Conservation (phyloP, 2,888 invertebrate species). For the Mythimna impura region DNA sequence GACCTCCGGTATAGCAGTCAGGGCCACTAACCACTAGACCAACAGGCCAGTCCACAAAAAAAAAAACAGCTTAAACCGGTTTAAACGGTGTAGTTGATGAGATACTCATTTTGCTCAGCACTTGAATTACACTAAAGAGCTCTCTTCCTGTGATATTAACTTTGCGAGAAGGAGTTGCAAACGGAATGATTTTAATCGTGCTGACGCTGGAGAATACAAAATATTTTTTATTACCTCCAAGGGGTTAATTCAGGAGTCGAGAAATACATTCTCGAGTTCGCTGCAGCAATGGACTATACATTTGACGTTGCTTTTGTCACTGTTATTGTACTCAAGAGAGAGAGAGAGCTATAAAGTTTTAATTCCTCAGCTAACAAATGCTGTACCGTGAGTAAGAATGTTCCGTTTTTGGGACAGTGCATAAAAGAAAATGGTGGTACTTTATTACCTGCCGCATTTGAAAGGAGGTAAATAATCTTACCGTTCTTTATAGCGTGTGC, state of each 20-base stretch:
- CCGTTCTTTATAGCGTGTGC: slow-evolving; percentile 1
- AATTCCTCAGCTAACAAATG: slow-evolving; percentile 44
- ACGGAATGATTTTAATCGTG: slow-evolving; percentile 68
- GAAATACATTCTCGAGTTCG: slow-evolving; percentile 15
- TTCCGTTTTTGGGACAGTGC: slow-evolving; percentile 13
- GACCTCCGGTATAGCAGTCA: too few species aligned
- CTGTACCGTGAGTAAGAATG: neutral
- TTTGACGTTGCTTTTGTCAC: slow-evolving; percentile 51
- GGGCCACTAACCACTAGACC: too few species aligned
- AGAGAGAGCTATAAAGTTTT: slow-evolving; percentile 49
- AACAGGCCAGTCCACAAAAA: too few species aligned
- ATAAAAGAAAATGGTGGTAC: slow-evolving; percentile 30
- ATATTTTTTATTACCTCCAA: slow-evolving; percentile 63
- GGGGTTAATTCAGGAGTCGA: slow-evolving; percentile 57
- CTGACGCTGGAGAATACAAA: slow-evolving; percentile 63
- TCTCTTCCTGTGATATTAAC: slow-evolving; percentile 67
- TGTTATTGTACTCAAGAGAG: slow-evolving; percentile 48
- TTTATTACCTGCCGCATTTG: slow-evolving; percentile 43
- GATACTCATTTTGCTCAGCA: slow-evolving; percentile 77
- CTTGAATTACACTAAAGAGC: slow-evolving; percentile 72
- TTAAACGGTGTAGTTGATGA: slow-evolving; percentile 71
- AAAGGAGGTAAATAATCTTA: slow-evolving; percentile 29
- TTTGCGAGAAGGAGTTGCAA: slow-evolving; percentile 60
- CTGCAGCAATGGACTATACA: slow-evolving; percentile 14
- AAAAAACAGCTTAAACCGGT: slow-evolving; percentile 64